A percentile compares a stretch with the other conserved stretches of the same genome.
phyloP scores from a whole-genome alignment of 2,113 vertebrate genomes.

The Caracal caracal region DNA sequence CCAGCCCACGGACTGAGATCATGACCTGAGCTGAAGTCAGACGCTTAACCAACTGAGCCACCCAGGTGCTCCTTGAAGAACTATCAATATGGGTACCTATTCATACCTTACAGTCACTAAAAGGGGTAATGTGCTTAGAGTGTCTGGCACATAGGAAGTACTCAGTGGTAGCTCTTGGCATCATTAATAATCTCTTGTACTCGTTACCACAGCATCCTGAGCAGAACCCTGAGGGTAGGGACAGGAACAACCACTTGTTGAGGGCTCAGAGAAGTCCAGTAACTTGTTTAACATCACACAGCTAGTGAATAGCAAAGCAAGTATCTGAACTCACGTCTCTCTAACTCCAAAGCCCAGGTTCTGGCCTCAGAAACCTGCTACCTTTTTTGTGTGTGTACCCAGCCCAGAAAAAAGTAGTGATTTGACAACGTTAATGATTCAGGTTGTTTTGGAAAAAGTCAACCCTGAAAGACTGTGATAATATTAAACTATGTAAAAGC shows the following conservation, averaged over 20 bases:
- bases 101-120: background rate
- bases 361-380: constrained; percentile 26
- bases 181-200: background rate
- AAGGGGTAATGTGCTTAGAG: background rate
- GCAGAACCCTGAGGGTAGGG: background rate
- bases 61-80: background rate
- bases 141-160: background rate
- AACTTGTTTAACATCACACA: background rate
- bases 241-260: background rate
- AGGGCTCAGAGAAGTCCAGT: constrained; percentile 34
- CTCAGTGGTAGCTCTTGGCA: background rate
- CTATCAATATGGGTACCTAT: background rate
- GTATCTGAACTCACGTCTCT: background rate
- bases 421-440: constrained; percentile 13
- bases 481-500: constrained; percentile 50
- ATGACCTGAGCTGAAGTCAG: no score
- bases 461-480: background rate
- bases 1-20: no score
- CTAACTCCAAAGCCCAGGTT: background rate
- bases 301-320: background rate
- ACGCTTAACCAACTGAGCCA: no score
- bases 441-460: constrained; percentile 22
- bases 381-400: background rate
- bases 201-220: background rate
- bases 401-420: background rate